Evolutionary conservation across 1,140 invertebrate genomes (phyloP).

Genomic region (Cataglyphis hispanica): DNA sequence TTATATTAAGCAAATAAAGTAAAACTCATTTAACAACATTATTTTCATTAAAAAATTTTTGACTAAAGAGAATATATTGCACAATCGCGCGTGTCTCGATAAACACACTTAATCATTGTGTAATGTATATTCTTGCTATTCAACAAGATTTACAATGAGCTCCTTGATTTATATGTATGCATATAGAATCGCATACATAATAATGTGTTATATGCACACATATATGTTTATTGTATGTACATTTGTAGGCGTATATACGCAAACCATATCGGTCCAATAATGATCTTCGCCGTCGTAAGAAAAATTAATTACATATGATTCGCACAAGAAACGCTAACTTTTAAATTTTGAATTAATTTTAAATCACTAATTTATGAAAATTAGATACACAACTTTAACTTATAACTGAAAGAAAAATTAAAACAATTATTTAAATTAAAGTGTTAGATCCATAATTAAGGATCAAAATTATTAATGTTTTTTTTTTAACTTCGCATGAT

Average conservation of each 20-base stretch:
- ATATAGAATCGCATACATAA: conserved; percentile 26
- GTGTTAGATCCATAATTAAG: no score
- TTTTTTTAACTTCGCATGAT: no score
- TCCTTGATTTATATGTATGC: conserved; percentile 18
- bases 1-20: no score
- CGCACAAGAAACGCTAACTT: conserved; percentile 49
- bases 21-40: no score
- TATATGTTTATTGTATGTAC: conserved; percentile 50
- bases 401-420: no score
- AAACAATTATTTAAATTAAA: no score
- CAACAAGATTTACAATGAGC: conserved; percentile 78
- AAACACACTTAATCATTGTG: conserved; percentile 44
- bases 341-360: no score
- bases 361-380: no score
- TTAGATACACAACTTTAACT: no score
- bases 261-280: conserved; percentile 70
- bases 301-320: conserved; percentile 62
- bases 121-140: conserved; percentile 73
- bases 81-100: conserved; percentile 8
- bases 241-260: conserved; percentile 66
- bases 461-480: no score
- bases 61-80: no score
- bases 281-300: conserved; percentile 37
- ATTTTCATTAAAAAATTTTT: no score
- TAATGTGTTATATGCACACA: conserved; percentile 21